These are phyloP conservation scores for Jaculus jaculus DNA, from an alignment of 2,113 vertebrate species.

Conservation along the genomic window DNA sequence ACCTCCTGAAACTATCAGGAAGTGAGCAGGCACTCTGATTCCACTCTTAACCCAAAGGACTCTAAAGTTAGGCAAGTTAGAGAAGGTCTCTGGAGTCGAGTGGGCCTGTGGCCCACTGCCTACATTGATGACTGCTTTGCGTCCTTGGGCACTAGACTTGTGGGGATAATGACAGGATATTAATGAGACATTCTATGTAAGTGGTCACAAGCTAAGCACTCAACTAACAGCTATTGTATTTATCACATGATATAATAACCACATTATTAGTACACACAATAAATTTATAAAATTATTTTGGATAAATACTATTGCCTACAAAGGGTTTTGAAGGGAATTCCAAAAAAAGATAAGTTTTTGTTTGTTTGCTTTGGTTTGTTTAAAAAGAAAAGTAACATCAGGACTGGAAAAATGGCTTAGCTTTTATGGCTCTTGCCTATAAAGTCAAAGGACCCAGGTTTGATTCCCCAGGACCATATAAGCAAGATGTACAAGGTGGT, in stretches of 20 bases:
- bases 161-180: background rate
- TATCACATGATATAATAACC: background rate
- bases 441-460: too few relatives aligned
- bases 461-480: too few relatives aligned
- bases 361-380: background rate
- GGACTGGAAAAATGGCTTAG: background rate
- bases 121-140: background rate
- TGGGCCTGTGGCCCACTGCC: background rate
- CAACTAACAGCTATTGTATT: background rate
- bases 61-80: background rate
- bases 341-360: background rate
- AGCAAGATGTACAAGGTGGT: too few relatives aligned
- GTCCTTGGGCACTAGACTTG: background rate
- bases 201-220: background rate
- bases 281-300: background rate
- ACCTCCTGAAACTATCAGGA: background rate
- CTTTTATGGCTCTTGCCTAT: too few relatives aligned
- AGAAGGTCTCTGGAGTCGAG: background rate
- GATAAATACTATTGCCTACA: background rate
- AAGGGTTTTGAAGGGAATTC: constrained; percentile 39
- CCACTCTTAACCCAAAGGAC: background rate
- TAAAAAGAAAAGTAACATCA: background rate
- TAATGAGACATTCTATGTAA: background rate
- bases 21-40: constrained; percentile 16
- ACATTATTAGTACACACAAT: background rate